These are phyloP conservation scores for Stigmatopora argus DNA, from an alignment of 2,113 vertebrate genomes.

Conservation along the genomic window DNA sequence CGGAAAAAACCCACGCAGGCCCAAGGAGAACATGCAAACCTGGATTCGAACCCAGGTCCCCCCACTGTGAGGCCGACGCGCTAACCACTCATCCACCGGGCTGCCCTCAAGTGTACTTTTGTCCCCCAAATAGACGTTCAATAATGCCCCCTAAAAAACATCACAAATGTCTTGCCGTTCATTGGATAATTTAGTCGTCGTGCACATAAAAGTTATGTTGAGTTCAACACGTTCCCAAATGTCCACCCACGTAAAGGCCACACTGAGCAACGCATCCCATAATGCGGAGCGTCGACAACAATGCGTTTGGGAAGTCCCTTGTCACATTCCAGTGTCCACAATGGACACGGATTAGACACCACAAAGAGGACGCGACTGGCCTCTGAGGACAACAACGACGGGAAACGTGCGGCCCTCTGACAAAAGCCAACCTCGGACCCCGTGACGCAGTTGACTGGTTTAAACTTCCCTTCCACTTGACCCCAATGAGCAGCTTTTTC, in stretches of 20 bases:
- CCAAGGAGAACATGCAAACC: no score
- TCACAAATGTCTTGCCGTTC: neutral
- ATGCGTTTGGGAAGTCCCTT: conserved; percentile 36
- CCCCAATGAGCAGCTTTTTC: conserved; percentile 1
- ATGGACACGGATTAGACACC: conserved; percentile 48
- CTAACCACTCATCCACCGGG: neutral
- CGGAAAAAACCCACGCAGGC: no score
- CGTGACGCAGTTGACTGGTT: neutral
- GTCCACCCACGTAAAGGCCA: neutral
- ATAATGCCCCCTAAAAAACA: neutral
- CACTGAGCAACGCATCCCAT: conserved; percentile 15
- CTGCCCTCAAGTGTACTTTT: neutral
- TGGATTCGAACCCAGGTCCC: no score
- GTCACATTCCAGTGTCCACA: conserved; percentile 61
- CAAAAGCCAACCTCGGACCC: conserved; percentile 18
- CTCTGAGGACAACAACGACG: conserved; percentile 37
- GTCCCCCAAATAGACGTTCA: neutral
- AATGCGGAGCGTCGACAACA: conserved; percentile 19
- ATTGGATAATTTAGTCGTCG: neutral
- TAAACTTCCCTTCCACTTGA: conserved; percentile 18
- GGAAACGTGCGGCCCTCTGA: conserved; percentile 25
- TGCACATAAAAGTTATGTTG: neutral
- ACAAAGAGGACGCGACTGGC: conserved; percentile 47
- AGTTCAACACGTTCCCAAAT: neutral
- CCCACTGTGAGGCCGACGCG: no score